Evolutionary conservation across 1,140 invertebrate species (phyloP).

Genomic region (Maniola jurtina): DNA sequence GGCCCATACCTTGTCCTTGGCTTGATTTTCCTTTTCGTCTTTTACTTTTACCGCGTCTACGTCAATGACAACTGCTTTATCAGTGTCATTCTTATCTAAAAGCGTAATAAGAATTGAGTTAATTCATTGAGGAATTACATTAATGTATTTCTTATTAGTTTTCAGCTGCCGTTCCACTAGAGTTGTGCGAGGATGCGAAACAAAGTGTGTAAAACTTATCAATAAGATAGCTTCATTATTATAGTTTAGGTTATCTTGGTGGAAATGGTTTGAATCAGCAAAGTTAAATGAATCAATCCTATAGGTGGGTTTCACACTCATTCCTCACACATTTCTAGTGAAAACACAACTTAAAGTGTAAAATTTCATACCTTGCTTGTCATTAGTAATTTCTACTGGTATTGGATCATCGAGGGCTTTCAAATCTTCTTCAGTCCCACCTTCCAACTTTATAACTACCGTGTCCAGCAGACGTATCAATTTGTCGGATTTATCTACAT

Average conservation of each 20-base stretch:
- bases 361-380: slow-evolving; percentile 52
- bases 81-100: slow-evolving; percentile 76
- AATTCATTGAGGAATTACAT: neutral
- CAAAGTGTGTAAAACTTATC: too few species aligned
- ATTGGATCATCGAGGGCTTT: slow-evolving; percentile 86
- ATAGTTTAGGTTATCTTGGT: too few species aligned
- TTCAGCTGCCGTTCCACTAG: too few species aligned
- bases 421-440: slow-evolving; percentile 96
- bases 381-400: slow-evolving; percentile 52
- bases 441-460: slow-evolving; percentile 98
- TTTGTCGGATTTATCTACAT: slow-evolving; percentile 92
- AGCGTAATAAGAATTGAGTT: slow-evolving; percentile 2
- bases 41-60: slow-evolving; percentile 67
- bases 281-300: too few species aligned
- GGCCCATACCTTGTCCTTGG: slow-evolving; percentile 16
- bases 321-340: too few species aligned
- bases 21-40: slow-evolving; percentile 60
- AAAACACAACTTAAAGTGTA: neutral
- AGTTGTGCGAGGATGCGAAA: too few species aligned
- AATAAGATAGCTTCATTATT: too few species aligned
- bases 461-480: slow-evolving; percentile 95
- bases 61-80: slow-evolving; percentile 71
- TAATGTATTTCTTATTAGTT: slow-evolving; percentile 1
- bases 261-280: too few species aligned
- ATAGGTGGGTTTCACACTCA: too few species aligned